A percentile compares a stretch with the other conserved stretches of the same genome.
These are phyloP conservation scores for Aphelocoma californica DNA, from an alignment of 2,797 vertebrate species.

Conservation along the genomic window DNA sequence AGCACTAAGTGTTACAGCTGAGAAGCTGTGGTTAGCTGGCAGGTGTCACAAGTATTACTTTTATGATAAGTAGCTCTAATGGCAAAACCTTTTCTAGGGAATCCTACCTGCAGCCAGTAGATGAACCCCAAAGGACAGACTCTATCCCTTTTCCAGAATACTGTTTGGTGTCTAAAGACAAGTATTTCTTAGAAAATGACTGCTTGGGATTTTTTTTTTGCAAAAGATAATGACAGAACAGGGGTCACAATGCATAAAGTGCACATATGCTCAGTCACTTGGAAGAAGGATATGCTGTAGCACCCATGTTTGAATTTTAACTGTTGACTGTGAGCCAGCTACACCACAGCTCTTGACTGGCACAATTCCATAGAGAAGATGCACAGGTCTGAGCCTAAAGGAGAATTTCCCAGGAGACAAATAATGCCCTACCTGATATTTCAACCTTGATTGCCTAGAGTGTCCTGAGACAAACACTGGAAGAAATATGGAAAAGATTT, in stretches of 20 bases:
- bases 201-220: neutral
- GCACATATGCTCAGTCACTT: neutral
- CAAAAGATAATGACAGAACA: neutral
- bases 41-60: neutral
- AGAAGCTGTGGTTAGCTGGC: neutral
- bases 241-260: neutral
- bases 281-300: neutral
- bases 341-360: neutral
- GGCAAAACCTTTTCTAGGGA: neutral
- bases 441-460: neutral
- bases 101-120: neutral
- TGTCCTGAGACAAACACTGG: neutral
- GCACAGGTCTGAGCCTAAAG: neutral
- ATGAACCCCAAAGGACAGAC: neutral
- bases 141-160: neutral
- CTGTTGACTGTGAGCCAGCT: neutral
- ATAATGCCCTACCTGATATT: neutral
- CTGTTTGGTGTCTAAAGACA: neutral
- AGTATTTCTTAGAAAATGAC: neutral
- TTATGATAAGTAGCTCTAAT: neutral
- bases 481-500: neutral
- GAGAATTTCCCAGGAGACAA: constrained; percentile 20
- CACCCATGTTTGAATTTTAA: constrained; percentile 17
- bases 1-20: neutral
- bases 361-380: neutral